These are phyloP conservation scores for Apamea anceps DNA, from an alignment of 2,888 invertebrate species.

Conservation along the genomic window DNA sequence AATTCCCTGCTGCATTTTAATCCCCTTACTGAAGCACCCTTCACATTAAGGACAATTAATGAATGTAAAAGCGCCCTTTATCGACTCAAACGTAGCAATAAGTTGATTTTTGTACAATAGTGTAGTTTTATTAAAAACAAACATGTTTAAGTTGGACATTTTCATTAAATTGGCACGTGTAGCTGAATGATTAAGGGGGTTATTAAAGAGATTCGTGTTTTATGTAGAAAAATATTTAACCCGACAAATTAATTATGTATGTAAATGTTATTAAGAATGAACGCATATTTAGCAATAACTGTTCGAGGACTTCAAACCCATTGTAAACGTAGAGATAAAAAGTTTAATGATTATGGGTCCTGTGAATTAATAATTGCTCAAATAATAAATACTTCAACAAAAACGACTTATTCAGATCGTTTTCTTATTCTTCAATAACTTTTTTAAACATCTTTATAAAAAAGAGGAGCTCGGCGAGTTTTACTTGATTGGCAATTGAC, in stretches of 20 bases:
- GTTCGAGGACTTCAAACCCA: background rate
- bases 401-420: no score
- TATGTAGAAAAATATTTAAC: background rate
- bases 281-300: no score
- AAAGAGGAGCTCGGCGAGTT: background rate
- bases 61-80: conserved; percentile 86
- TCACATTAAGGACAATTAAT: conserved; percentile 87
- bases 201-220: background rate
- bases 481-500: background rate
- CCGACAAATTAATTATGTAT: background rate
- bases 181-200: conserved; percentile 25
- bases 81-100: conserved; percentile 85
- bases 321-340: background rate
- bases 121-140: conserved; percentile 82
- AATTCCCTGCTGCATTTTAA: conserved; percentile 78
- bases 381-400: background rate
- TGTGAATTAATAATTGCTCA: background rate
- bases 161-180: conserved; percentile 68
- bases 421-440: background rate
- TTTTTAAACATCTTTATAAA: background rate
- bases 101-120: conserved; percentile 83
- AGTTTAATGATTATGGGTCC: no score
- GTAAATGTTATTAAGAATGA: background rate
- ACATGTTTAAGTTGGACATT: conserved; percentile 72
- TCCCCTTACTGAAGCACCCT: conserved; percentile 81